Evolutionary conservation across 2,888 invertebrate genomes (phyloP).

Genomic region (Tachina lurida): DNA sequence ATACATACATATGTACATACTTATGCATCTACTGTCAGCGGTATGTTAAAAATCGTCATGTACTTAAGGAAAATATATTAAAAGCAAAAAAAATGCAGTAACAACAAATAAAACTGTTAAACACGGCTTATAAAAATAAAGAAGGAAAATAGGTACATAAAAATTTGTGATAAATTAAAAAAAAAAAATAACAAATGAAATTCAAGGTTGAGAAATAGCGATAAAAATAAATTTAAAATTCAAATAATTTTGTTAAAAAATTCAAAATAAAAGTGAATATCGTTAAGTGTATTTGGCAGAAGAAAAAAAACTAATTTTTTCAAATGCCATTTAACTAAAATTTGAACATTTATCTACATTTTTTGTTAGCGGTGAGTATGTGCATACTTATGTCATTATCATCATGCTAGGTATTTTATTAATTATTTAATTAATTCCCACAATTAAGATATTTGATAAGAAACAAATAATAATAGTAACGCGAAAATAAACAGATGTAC

Average conservation of each 20-base stretch:
- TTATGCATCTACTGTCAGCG: not conserved
- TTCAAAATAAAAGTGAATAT: not conserved
- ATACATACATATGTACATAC: too few relatives aligned
- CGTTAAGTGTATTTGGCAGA: not conserved
- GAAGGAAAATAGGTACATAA: slow-evolving; percentile 18
- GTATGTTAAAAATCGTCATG: slow-evolving; percentile 31
- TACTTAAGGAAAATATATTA: slow-evolving; percentile 11
- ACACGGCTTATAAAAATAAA: slow-evolving; percentile 34
- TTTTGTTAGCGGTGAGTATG: slow-evolving; percentile 46
- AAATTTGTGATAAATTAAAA: not conserved
- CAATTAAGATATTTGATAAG: not conserved
- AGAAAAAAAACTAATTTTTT: not conserved
- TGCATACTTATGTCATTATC: not conserved
- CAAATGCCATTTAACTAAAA: slow-evolving; percentile 18
- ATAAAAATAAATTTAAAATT: slow-evolving; percentile 13
- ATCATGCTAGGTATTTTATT: not conserved
- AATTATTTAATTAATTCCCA: not conserved
- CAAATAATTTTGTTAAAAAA: not conserved
- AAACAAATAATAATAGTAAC: not conserved
- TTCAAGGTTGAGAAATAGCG: slow-evolving; percentile 13
- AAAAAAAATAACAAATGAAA: not conserved
- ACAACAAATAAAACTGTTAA: slow-evolving; percentile 36
- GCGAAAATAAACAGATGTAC: too few relatives aligned
- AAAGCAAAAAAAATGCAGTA: slow-evolving; percentile 30
- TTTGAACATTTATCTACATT: slow-evolving; percentile 4